Evolutionary conservation across 2,888 invertebrate genomes (phyloP), one percentile per base, ranked within the genome.

Genomic region (Urechis unicinctus): DNA sequence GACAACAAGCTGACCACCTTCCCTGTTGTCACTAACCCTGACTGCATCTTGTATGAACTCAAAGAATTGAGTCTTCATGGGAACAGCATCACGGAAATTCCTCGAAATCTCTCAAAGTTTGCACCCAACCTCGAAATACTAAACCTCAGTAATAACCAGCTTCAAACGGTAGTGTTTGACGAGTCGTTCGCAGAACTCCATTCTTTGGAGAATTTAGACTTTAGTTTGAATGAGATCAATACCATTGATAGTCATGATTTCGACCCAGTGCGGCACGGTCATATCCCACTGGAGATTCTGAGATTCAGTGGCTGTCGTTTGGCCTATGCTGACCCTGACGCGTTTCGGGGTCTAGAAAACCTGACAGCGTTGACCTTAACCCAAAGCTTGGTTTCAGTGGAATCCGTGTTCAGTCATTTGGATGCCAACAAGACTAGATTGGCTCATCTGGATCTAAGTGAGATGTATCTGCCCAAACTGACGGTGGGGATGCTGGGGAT

Each of bases 81-180:
- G 45, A 64, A 64, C 46, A 54, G 46, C 31, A 58, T 64, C 26
- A 50, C 47, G 21, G 44, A 41, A 26, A 55, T 62, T 25, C 64
- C 64, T 3, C 45, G 42, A 21, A 58, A 60, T 29, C 52, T 64
- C 6, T 56, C 64, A 4, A 29, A 46, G 17, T 58, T 61, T 50
- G 60, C 63, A 3, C 63, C 61, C 13, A 58, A 60, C 45, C 49
- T 64, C 13, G 55, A 60, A 21, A 53, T 58, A 13, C 51, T 64
- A 13, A 61, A 61, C 42, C 52, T 64, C 44, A 52, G 54, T 22
- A 51, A 55, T 49, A 64, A 64, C 51, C 52, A 57, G 36, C 56
- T 64, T 4, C 47, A 57, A 17, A 59, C 63, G 3, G 54, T 50
- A 1, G 25, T n/a, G 13, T 42, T 64, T 21, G 63, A 62, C 28